Percentiles rank a stretch among this genome's conserved stretches.
Conservation (phyloP, 2,888 invertebrate genomes). For the Caenorhabditis sp. region DNA sequence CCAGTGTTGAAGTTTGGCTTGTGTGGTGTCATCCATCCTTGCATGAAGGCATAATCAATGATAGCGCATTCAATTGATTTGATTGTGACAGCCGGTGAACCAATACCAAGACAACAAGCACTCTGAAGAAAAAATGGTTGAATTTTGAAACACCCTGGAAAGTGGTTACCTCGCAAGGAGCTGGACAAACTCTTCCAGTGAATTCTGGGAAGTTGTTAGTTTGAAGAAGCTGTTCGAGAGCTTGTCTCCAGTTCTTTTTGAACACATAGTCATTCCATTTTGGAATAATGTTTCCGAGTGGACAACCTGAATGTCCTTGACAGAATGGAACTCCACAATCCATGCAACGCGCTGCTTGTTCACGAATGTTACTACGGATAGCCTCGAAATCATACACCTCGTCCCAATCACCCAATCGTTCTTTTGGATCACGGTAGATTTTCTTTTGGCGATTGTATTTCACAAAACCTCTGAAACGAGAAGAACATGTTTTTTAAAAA, state of each 20-base stretch:
- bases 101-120: slow-evolving; percentile 93
- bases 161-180: slow-evolving; percentile 84
- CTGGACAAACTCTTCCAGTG: slow-evolving; percentile 81
- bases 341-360: slow-evolving; percentile 93
- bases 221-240: slow-evolving; percentile 88
- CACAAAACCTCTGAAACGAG: slow-evolving; percentile 82
- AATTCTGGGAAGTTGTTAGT: slow-evolving; percentile 92
- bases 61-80: slow-evolving; percentile 99
- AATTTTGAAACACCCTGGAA: neutral
- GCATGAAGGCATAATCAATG: slow-evolving; percentile 95
- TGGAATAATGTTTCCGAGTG: slow-evolving; percentile 96
- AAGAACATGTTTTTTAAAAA: neutral
- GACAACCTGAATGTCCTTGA: slow-evolving; percentile 91
- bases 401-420: slow-evolving; percentile 90
- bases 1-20: slow-evolving; percentile 81
- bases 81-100: slow-evolving; percentile 94
- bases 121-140: slow-evolving; percentile 73
- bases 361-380: slow-evolving; percentile 83
- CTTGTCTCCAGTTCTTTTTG: slow-evolving; percentile 74
- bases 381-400: slow-evolving; percentile 83
- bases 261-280: slow-evolving; percentile 99
- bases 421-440: slow-evolving; percentile 85
- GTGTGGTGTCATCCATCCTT: slow-evolving; percentile 83
- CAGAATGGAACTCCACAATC: slow-evolving; percentile 99
- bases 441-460: slow-evolving; percentile 90